Evolutionary conservation across 2,113 vertebrate genomes (phyloP).

Genomic region (Mustela nigripes): DNA sequence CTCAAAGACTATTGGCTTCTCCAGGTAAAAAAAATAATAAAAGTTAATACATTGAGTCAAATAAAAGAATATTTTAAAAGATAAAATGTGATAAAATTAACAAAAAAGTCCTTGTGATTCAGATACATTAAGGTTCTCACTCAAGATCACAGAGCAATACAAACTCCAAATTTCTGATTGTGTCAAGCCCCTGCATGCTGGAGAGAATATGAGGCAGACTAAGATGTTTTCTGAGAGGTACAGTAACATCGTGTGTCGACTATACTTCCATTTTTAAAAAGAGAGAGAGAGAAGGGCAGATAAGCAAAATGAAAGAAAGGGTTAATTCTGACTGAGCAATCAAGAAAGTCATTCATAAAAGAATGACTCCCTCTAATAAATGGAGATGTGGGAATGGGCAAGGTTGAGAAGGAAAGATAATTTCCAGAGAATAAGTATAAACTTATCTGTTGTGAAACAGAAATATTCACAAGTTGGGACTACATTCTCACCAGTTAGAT

Average conservation of each 20-base stretch:
- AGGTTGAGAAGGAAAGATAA: background rate
- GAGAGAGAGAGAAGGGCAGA: background rate
- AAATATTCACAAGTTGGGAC: background rate
- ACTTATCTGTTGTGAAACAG: background rate
- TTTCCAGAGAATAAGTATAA: background rate
- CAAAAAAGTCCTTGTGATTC: background rate
- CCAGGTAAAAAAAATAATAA: slow-evolving; percentile 49
- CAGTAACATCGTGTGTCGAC: background rate
- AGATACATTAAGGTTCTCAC: background rate
- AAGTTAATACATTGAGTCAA: slow-evolving; percentile 7
- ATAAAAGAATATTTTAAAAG: slow-evolving; percentile 1
- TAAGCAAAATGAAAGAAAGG: background rate
- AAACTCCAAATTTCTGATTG: background rate
- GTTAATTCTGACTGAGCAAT: background rate
- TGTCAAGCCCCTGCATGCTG: background rate
- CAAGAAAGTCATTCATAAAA: background rate
- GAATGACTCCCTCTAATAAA: background rate
- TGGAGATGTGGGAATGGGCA: background rate
- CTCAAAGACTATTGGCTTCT: background rate
- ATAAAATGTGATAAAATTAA: background rate
- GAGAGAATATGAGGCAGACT: background rate
- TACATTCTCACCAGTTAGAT: background rate
- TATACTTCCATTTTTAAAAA: background rate
- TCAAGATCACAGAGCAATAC: background rate
- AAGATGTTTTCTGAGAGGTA: background rate